These are phyloP conservation scores for Cartodere bifasciata DNA, from an alignment of 2,888 invertebrate genomes.

Conservation along the genomic window DNA sequence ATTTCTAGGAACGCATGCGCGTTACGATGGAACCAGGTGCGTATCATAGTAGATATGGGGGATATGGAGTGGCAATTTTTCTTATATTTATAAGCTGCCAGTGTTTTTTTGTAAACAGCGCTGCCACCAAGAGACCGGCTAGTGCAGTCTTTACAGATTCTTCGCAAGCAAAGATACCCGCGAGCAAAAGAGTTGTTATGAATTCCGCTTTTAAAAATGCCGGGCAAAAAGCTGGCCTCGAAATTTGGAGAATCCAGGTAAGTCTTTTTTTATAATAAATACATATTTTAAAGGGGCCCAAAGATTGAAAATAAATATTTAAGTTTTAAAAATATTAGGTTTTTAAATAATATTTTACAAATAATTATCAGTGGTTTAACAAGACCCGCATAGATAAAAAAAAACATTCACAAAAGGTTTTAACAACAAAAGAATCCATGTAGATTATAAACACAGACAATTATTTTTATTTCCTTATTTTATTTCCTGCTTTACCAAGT, in stretches of 20 bases:
- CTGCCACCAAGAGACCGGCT: slow-evolving; percentile 13
- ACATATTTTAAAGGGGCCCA: neutral
- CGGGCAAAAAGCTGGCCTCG: slow-evolving; percentile 53
- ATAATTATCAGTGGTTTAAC: too few relatives aligned
- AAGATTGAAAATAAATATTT: neutral
- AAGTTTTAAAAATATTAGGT: too few relatives aligned
- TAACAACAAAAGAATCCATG: too few relatives aligned
- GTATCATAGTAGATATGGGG: too few relatives aligned
- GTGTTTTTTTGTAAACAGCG: slow-evolving; percentile 12
- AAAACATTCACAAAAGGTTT: too few relatives aligned
- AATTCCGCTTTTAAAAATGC: slow-evolving; percentile 59
- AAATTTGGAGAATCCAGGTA: slow-evolving; percentile 77
- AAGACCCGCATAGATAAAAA: too few relatives aligned
- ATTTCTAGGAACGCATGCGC: too few relatives aligned
- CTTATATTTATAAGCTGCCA: slow-evolving; percentile 12
- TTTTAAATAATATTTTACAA: too few relatives aligned
- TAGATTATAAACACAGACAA: too few relatives aligned
- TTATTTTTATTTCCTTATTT: too few relatives aligned
- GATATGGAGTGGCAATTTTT: slow-evolving; percentile 10
- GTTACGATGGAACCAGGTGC: too few relatives aligned
- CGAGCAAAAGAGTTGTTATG: slow-evolving; percentile 29
- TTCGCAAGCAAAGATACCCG: slow-evolving; percentile 14
- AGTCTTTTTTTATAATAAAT: slow-evolving; percentile 21
- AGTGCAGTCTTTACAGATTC: slow-evolving; percentile 11
- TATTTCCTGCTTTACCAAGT: too few relatives aligned